Base-by-base conservation (phyloP, 2,888 invertebrate genomes). In the Deilephila porcellus region DNA sequence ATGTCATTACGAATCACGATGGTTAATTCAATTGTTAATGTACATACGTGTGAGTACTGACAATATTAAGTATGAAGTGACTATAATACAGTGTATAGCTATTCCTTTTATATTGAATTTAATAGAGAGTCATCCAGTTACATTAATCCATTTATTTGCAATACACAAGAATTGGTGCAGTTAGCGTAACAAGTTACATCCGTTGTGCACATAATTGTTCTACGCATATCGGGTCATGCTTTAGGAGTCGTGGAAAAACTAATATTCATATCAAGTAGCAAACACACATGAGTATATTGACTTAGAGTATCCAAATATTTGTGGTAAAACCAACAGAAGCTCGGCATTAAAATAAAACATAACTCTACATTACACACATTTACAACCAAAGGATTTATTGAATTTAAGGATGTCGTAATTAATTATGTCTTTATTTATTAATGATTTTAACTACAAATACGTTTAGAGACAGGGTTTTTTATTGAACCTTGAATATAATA, bases 1-100 rank as follows among this genome's bases (percentile, higher is more conserved):
- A 67, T 67, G 67, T 67, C 67, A 67, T 67, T 67, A 52, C 67
- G 67, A 67, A 67, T 67, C 67, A 67, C 29, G 52, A 67, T 52
- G 17, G 45, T 67, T 67, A 67, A 67, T 67, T 67, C 67, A 67
- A 67, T 67, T 67, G 67, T 6, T 20, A 17, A 14, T 17, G 45
- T 45, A 67, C 56, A 52, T 67, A 67, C 56, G 67, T 67, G 67
- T 67, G 45, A 67, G 5, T 52, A 17, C 67, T 14, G 45, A 45
- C 25, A 25, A 45, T 67, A 52, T 25, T 52, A 52, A 14, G 11
- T 45, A 14, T 45, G 2, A 11, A 45, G 14, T 45, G 14, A 45
- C 11, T 14, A 14, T 45, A 32, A n/a, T n/a, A n/a, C 63, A 56
- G 5, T 56, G 19, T 3, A 45, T 0, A 32, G 32, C 29, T 62